phyloP scores from a whole-genome alignment of 2,888 invertebrate genomes.

The Drosophila maculinotata region DNA sequence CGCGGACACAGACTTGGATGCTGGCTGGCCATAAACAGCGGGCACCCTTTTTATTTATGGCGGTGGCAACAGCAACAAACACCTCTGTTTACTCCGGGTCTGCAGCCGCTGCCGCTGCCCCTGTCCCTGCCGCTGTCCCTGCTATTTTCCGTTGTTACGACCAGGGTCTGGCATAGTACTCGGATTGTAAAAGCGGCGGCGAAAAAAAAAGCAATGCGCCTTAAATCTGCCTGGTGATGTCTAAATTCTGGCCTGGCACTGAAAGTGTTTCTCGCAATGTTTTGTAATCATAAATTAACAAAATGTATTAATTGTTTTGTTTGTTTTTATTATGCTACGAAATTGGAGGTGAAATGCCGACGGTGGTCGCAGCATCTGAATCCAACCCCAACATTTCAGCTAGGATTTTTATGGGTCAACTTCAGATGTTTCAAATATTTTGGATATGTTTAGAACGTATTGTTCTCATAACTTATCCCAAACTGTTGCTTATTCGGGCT shows the following conservation, averaged over 20 bases:
- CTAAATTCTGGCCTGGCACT: conserved; percentile 68
- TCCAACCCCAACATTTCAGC: conserved; percentile 13
- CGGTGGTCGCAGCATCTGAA: conserved; percentile 30
- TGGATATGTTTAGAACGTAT: conserved; percentile 1
- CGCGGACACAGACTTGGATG: conserved; percentile 42
- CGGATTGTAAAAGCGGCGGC: conserved; percentile 24
- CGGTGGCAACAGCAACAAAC: conserved; percentile 74
- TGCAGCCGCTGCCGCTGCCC: conserved; percentile 14
- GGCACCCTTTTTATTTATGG: conserved; percentile 81
- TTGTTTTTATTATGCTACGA: conserved; percentile 71
- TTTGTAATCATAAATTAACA: conserved; percentile 83
- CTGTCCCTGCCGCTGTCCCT: conserved; percentile 6
- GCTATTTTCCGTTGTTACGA: conserved; percentile 21
- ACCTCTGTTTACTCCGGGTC: conserved; percentile 72
- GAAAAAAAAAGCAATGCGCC: conserved; percentile 37
- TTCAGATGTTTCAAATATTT: conserved; percentile 20
- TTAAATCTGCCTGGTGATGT: conserved; percentile 71
- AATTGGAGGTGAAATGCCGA: conserved; percentile 73
- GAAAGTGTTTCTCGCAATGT: conserved; percentile 79
- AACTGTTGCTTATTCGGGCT: neutral
- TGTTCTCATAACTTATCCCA: conserved; percentile 13
- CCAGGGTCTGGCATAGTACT: conserved; percentile 29
- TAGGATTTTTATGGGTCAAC: conserved; percentile 25
- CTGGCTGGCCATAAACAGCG: conserved; percentile 76
- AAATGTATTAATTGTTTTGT: conserved; percentile 83